Evolutionary conservation across 2,888 invertebrate species (phyloP).

Genomic region (Balanococcus diminutus): DNA sequence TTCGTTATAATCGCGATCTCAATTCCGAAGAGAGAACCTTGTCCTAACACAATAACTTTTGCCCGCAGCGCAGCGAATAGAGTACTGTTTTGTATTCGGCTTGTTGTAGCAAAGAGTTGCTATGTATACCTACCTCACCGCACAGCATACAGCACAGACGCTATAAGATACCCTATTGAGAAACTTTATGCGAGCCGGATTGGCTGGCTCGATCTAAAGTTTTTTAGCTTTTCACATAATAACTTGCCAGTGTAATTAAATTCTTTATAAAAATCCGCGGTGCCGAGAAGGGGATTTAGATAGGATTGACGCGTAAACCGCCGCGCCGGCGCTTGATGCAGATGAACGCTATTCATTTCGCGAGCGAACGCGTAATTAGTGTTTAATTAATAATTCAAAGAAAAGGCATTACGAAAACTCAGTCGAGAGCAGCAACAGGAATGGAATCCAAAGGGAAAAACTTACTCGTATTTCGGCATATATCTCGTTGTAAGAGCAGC

Average conservation of each 20-base stretch:
- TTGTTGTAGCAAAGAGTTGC: not conserved
- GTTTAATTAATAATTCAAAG: conserved; percentile 31
- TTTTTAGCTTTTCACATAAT: not conserved
- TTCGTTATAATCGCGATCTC: not conserved
- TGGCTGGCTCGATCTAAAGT: not conserved
- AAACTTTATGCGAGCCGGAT: not conserved
- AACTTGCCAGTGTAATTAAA: not conserved
- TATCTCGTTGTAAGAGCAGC: not conserved
- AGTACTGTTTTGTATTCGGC: not conserved
- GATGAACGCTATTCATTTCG: conserved; percentile 12
- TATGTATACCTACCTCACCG: too few species aligned
- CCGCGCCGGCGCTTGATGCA: not conserved
- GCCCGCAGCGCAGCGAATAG: not conserved
- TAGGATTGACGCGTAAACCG: not conserved
- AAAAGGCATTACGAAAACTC: conserved; percentile 27
- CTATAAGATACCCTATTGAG: not conserved
- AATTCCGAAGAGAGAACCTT: conserved; percentile 6
- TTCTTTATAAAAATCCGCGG: not conserved
- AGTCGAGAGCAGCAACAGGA: not conserved
- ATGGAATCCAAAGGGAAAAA: not conserved
- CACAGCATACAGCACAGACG: not conserved
- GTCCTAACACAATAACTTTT: conserved; percentile 19
- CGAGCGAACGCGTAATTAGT: not conserved
- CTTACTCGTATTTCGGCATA: not conserved
- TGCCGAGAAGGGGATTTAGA: not conserved